Percentiles rank a stretch among this genome's conserved stretches.
phyloP scores from a whole-genome alignment of 2,797 vertebrate species.

The Typhlichthys eigenmanni region DNA sequence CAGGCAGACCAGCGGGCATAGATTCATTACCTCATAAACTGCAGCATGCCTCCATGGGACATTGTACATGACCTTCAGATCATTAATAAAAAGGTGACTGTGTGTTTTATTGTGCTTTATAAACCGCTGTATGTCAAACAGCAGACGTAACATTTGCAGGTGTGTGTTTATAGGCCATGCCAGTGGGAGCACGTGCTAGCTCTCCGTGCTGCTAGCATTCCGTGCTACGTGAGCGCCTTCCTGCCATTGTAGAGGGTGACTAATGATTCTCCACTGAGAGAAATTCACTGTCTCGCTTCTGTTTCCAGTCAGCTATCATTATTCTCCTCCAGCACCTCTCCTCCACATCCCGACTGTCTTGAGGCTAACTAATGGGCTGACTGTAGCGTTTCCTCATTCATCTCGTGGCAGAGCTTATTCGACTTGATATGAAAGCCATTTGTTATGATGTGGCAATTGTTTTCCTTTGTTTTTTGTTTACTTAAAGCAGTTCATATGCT shows the following conservation, averaged over 20 bases:
- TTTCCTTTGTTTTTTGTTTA: conserved; percentile 27
- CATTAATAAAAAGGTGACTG: conserved; percentile 12
- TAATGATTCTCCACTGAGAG: conserved; percentile 50
- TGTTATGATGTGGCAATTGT: conserved; percentile 23
- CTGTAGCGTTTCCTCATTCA: conserved; percentile 36
- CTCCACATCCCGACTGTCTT: conserved; percentile 13
- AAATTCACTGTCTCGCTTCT: conserved; percentile 33
- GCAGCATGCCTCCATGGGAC: conserved; percentile 6
- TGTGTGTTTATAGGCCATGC: conserved; percentile 4
- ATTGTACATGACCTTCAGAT: conserved; percentile 8
- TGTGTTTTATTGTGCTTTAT: conserved; percentile 9
- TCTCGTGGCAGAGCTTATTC: conserved; percentile 23
- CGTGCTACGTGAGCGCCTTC: conserved; percentile 13
- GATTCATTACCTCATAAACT: conserved; percentile 21
- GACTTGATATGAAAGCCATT: conserved; percentile 41
- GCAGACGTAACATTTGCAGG: conserved; percentile 1
- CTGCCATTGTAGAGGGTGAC: conserved; percentile 36
- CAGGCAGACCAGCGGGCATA: conserved; percentile 6
- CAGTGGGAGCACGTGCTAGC: neutral
- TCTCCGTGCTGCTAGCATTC: conserved; percentile 1
- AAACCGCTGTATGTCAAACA: conserved; percentile 20
- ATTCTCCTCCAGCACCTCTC: conserved; percentile 30
- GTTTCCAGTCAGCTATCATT: conserved; percentile 47
- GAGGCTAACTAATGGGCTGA: conserved; percentile 38
- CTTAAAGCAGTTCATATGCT: conserved; percentile 14